Evolutionary conservation across 2,888 invertebrate genomes (phyloP).

Genomic region (Antheraea assamensis): DNA sequence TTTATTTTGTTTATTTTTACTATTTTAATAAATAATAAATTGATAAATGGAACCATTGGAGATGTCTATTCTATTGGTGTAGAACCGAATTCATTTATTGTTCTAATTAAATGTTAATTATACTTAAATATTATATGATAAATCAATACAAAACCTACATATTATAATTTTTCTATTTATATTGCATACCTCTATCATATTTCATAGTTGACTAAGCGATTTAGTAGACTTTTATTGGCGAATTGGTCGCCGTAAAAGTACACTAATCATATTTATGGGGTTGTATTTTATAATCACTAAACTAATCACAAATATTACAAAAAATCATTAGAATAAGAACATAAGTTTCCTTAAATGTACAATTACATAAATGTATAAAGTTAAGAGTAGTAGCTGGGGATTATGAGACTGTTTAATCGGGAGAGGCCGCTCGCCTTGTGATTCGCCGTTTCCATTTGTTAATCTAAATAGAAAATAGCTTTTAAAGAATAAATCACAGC

Average conservation of each 20-base stretch:
- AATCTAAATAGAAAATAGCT: neutral
- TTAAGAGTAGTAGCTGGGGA: neutral
- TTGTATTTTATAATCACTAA: neutral
- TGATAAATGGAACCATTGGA: neutral
- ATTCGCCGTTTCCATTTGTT: neutral
- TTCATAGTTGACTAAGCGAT: no score
- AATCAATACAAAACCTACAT: no score
- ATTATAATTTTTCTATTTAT: no score
- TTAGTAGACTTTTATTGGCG: no score
- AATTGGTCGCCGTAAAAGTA: no score
- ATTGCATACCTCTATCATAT: no score
- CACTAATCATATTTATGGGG: neutral
- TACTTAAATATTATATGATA: no score
- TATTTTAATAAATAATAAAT: neutral
- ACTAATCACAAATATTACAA: neutral
- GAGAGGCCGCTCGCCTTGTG: neutral
- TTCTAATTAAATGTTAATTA: no score
- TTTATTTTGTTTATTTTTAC: neutral
- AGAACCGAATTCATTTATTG: no score
- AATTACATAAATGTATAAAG: neutral
- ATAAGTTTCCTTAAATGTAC: neutral
- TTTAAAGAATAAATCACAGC: neutral
- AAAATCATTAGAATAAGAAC: neutral
- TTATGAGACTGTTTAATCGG: neutral
- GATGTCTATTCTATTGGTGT: no score